Base-by-base conservation (phyloP, 2,113 vertebrate genomes). In the Marmota monax region DNA sequence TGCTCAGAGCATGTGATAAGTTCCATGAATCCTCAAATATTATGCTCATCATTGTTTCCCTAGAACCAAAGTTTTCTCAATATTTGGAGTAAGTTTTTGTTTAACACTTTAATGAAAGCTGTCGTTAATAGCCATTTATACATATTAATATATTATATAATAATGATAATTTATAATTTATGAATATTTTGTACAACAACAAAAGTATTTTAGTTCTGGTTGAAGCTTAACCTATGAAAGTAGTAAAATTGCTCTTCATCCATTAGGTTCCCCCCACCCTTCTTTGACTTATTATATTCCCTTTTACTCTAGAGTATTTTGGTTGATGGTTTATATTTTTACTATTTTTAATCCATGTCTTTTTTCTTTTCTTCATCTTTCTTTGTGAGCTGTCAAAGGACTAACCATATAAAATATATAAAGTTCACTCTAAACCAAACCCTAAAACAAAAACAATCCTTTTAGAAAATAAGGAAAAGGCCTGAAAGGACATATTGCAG, bases 91-190 rank as follows among this genome's bases (percentile, higher is more conserved):
- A 39, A 94, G 39, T 73, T 61, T 78, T 20, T 56, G 9, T 53
- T 83, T 87, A 88, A 76, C 22, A 65, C 27, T 92, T 58, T 67
- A 58, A 70, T 92, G 48, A 56, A 93, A 32, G 51, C 14, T 45
- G 23, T 88, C 80, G 72, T 92, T 78, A 51, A 70, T 0, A 83
- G 22, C 16, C 23, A 83, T 84, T 90, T 76, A 90, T 29, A 85
- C 80, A 67, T 82, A 82, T 70, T 77, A 83, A 69, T 29, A 77
- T 84, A 72, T 88, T 73, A 80, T 93, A 78, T 45, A 82, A 85
- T 87, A n/a, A 78, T 69, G 48, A 90, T 80, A 48, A 58, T 95
- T 89, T 84, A 4, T 14, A 69, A 63, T 85, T 79, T 76, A 29
- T 87, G 88, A 83, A 87, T 51, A 69, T 37, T 79, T 96, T 70